These are phyloP conservation scores for Drosophila sechellia DNA, from an alignment of 1,140 invertebrate genomes.

Conservation along the genomic window DNA sequence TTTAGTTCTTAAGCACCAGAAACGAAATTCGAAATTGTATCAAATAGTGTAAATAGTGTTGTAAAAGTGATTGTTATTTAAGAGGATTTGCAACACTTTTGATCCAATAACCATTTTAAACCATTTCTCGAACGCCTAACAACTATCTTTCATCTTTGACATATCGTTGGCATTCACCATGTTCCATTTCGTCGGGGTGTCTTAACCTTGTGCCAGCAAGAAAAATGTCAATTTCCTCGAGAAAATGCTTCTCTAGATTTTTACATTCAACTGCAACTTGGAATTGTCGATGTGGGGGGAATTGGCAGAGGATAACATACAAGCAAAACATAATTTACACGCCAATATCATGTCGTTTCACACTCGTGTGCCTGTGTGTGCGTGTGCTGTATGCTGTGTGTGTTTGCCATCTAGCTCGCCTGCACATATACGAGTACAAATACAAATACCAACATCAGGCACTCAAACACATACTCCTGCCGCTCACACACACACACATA, in stretches of 20 bases:
- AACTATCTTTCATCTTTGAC: not conserved
- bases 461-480: conserved; percentile 3
- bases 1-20: not conserved
- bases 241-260: conserved; percentile 31
- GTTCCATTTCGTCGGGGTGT: conserved; percentile 5
- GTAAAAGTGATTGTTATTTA: not conserved
- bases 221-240: conserved; percentile 38
- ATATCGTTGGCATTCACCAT: conserved; percentile 11
- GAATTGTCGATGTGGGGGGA: not conserved
- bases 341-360: conserved; percentile 59
- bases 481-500: conserved; percentile 38
- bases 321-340: conserved; percentile 69
- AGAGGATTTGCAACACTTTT: not conserved
- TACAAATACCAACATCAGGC: conserved; percentile 47
- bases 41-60: not conserved
- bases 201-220: conserved; percentile 11
- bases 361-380: conserved; percentile 15
- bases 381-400: conserved; percentile 7
- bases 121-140: not conserved
- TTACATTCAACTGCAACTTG: conserved; percentile 34
- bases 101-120: not conserved
- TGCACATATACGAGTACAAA: conserved; percentile 37
- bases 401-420: conserved; percentile 12
- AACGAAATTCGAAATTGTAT: not conserved
- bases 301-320: conserved; percentile 38